Percentiles rank a stretch among this genome's conserved stretches.
Conservation (phyloP, 2,888 invertebrate species). For the Drosophila mimica region DNA sequence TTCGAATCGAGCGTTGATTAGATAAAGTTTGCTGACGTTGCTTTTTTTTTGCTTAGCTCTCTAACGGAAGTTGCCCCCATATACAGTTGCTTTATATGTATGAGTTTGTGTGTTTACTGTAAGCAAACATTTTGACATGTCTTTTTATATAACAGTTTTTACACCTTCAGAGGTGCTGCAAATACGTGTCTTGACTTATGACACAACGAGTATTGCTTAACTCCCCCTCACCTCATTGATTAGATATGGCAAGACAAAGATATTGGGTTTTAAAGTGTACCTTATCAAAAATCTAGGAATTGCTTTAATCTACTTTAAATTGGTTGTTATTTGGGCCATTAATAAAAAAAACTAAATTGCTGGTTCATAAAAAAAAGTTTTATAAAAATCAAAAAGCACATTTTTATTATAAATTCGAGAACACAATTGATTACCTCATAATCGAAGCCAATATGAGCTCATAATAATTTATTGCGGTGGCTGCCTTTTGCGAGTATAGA, state of each 20-base stretch:
- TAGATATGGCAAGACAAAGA: conserved; percentile 41
- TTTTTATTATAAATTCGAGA: neutral
- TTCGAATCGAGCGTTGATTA: conserved; percentile 39
- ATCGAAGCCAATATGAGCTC: conserved; percentile 2
- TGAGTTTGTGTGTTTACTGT: conserved; percentile 5
- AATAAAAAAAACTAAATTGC: neutral
- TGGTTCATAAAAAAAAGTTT: neutral
- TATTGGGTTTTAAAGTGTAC: conserved; percentile 17
- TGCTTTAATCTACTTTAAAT: conserved; percentile 7
- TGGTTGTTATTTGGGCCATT: conserved; percentile 2
- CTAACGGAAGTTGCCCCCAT: conserved; percentile 30
- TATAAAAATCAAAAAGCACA: no score
- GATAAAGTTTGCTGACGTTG: conserved; percentile 36
- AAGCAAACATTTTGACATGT: conserved; percentile 34
- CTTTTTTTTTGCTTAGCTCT: conserved; percentile 13
- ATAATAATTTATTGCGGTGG: neutral
- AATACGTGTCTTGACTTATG: conserved; percentile 14
- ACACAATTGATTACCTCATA: conserved; percentile 7
- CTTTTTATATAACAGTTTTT: conserved; percentile 33
- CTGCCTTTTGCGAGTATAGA: neutral
- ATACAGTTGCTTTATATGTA: conserved; percentile 1
- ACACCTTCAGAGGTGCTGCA: conserved; percentile 28
- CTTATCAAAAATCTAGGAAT: conserved; percentile 9
- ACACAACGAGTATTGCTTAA: neutral
- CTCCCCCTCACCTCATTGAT: conserved; percentile 25